A percentile compares a stretch with the other conserved stretches of the same genome.
Conservation (phyloP, 1,140 invertebrate genomes). For the Drosophila pruinosa region DNA sequence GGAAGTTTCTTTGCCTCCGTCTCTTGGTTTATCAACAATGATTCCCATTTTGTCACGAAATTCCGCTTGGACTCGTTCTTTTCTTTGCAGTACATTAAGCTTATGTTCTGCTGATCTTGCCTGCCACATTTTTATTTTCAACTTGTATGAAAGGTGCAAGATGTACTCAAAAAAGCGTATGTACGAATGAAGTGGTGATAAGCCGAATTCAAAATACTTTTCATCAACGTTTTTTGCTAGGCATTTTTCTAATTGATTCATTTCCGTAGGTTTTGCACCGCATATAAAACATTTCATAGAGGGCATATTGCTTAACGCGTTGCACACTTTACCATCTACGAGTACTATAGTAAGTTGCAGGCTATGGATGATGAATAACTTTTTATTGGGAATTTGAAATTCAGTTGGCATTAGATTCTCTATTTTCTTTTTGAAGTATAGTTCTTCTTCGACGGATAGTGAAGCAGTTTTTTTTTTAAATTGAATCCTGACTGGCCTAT, state of each 20-base stretch:
- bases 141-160: neutral
- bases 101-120: constrained; percentile 5
- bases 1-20: neutral
- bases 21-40: neutral
- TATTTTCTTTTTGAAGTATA: constrained; percentile 1
- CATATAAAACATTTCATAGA: neutral
- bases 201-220: constrained; percentile 10
- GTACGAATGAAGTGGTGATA: constrained; percentile 2
- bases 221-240: neutral
- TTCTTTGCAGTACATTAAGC: neutral
- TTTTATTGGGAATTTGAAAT: neutral
- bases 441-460: constrained; percentile 8
- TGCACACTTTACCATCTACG: neutral
- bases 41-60: constrained; percentile 1
- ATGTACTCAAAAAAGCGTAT: constrained; percentile 1
- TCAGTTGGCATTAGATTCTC: neutral
- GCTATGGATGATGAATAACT: neutral
- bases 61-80: neutral
- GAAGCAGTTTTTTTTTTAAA: too few relatives aligned
- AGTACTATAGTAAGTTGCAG: neutral
- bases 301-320: neutral
- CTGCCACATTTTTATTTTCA: neutral
- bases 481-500: constrained; percentile 15
- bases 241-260: neutral
- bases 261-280: neutral